Conservation (phyloP, 2,113 vertebrate species). For the Tragelaphus imberbis region DNA sequence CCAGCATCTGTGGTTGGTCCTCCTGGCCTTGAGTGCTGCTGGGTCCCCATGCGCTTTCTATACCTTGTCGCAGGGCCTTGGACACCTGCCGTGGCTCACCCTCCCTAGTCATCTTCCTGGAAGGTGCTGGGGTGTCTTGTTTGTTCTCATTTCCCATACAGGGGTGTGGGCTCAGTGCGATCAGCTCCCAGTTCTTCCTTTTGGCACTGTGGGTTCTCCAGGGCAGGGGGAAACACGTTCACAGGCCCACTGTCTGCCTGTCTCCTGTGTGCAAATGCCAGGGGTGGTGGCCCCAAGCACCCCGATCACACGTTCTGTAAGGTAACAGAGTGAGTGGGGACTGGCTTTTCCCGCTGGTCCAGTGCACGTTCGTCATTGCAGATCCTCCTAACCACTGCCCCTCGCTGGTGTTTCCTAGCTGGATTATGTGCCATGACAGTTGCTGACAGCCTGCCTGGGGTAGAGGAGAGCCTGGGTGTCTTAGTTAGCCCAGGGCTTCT, state of each 20-base stretch:
- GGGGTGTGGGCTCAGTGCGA: accelerated
- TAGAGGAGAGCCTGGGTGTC: neutral
- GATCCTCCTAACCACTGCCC: neutral
- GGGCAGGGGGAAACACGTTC: neutral
- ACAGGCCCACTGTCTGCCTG: neutral
- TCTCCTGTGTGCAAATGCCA: neutral
- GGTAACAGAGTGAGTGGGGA: neutral
- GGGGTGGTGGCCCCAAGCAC: neutral
- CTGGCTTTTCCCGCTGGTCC: neutral
- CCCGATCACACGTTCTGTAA: neutral
- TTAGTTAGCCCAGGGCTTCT: neutral
- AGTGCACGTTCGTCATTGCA: neutral
- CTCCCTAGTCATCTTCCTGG: neutral
- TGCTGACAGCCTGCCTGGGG: neutral
- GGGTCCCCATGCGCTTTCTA: neutral
- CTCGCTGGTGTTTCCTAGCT: neutral
- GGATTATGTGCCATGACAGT: neutral
- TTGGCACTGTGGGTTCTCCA: neutral
- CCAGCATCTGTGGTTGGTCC: neutral
- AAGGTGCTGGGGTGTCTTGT: neutral
- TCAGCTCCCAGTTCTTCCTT: neutral
- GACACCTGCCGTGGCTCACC: neutral
- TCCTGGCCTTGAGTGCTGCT: neutral
- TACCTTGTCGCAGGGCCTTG: neutral
- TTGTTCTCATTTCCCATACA: neutral